Evolutionary conservation across 2,113 vertebrate genomes (phyloP), one percentile per base, ranked within the genome.

Genomic region (Elachura formosa): DNA sequence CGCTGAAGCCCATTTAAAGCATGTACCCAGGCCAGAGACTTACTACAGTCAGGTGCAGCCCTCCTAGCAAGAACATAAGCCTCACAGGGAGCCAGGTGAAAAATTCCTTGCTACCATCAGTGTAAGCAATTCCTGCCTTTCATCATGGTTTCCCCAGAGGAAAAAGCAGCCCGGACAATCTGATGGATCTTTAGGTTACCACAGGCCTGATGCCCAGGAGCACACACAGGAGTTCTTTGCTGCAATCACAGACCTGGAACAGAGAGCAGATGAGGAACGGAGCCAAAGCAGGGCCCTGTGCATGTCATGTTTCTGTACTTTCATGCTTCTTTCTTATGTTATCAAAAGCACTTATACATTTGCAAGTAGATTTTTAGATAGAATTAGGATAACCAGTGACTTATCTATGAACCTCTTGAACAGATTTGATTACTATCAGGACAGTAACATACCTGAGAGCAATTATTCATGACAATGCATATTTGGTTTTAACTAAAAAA

Each of bases 401-500:
- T 73, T 76, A 25, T 33, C 46, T 55, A 5, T 22, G 38, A 76
- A 25, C 11, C 16, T 59, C 20, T 58, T 77, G 15, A 69, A 66
- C 15, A 79, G 28, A 64, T 83, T 89, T 80, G 40, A n/a, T n/a
- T 85, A 16, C 25, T 87, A 40, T 29, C 26, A 74, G 17, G 24
- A 66, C 58, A 84, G 46, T 36, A 61, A 58, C 36, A 54, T 26
- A 63, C 12, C 62, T 62, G 41, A 56, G n/a, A 89, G 18, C 3
- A 76, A 46, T 76, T 94, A 73, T 66, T 95, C 14, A 51, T 51
- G 58, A 73, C 87, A 85, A 80, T 43, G 23, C 1, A 3, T 78
- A 48, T 61, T 49, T 67, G 12, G 28, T 84, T 94, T 84, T 87
- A 64, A 67, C 36, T 81, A 83, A 81, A 84, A 79, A 69, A 49